These are phyloP conservation scores for Furcifer pardalis DNA, from an alignment of 2,797 vertebrate species.

Conservation along the genomic window DNA sequence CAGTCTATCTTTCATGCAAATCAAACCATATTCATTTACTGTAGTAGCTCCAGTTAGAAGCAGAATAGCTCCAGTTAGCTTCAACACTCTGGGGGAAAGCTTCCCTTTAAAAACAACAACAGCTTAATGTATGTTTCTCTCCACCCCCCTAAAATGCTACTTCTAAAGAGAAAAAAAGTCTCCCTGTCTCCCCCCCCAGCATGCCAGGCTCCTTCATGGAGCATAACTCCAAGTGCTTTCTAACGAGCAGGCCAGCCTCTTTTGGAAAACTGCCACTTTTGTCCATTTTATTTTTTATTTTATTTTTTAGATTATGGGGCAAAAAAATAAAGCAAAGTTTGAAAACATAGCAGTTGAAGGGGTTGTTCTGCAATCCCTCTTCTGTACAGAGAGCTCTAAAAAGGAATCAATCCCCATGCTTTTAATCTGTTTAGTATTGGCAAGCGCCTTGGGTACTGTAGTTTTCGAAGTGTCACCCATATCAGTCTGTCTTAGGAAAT, in stretches of 20 bases:
- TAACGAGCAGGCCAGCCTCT: background rate
- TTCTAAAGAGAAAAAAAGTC: background rate
- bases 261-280: background rate
- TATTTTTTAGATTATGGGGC: background rate
- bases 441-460: background rate
- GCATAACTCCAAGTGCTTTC: background rate
- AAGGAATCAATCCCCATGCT: background rate
- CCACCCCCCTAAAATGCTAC: background rate
- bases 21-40: background rate
- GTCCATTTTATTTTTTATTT: no score
- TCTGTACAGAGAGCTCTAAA: background rate
- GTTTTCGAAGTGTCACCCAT: no score
- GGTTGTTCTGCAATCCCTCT: background rate
- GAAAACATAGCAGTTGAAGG: background rate
- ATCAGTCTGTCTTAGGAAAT: background rate
- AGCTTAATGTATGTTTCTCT: background rate
- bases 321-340: background rate
- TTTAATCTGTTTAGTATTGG: background rate
- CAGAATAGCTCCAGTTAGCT: background rate
- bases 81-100: background rate
- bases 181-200: background rate
- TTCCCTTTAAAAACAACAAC: background rate
- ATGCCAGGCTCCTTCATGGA: slow-evolving; percentile 10
- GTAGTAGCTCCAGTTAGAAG: background rate
- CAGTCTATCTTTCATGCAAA: background rate